Base-by-base conservation (phyloP, 2,113 vertebrate species). In the Ammodytes dubius region DNA sequence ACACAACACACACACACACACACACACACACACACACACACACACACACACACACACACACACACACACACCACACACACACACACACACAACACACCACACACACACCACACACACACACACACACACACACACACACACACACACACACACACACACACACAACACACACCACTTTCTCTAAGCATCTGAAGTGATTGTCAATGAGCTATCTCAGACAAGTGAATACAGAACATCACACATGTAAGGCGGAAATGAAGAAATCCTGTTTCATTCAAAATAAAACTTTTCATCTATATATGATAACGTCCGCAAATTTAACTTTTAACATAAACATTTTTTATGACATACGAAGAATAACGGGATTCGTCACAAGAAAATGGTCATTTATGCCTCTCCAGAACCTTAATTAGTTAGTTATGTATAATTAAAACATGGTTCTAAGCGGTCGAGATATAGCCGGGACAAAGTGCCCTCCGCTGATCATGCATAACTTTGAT, bases 401-500 rank as follows among this genome's bases (percentile, higher is more conserved):
- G 59, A 59, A 39, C 35, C n/a, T 61, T n/a, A n/a, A n/a, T n/a
- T n/a, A 27, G 58, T 46, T 40, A 9, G 60, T 77, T 6, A 54
- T 79, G 17, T 17, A 56, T 67, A 42, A 83, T 68, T 60, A 45
- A 85, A 70, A 52, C 11, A 39, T 7, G 6, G 19, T 49, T 15
- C 35, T 57, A 43, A 46, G 74, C 19, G 78, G 47, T 40, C 19
- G n/a, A 64, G 35, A 73, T n/a, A 70, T 69, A 43, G n/a, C 5
- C 42, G 58, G 19, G n/a, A 52, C 66, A 27, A 74, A 57, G 7
- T 71, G 52, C 49, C 79, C 69, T 52, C 37, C 17, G 37, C 60
- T 82, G 80, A 74, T 86, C 66, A 56, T 37, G 6, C 39, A 88
- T 79, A 77, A 75, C 90, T 91, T 92, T 92, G 89, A 92, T 93